Evolutionary conservation across 2,888 invertebrate genomes (phyloP).

Genomic region (Lepidocyrtinus sp.): DNA sequence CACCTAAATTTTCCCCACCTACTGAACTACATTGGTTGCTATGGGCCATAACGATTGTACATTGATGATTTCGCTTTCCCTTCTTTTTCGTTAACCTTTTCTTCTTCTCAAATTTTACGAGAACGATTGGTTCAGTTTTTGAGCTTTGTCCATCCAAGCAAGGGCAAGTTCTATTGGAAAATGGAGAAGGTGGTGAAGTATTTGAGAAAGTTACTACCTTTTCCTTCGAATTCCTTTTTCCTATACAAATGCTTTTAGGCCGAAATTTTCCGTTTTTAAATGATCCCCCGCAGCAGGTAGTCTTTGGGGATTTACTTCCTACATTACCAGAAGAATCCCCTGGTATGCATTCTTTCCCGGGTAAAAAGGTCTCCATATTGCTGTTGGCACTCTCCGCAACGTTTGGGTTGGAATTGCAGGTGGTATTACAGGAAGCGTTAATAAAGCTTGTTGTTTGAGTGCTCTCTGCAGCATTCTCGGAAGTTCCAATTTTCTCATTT

Average conservation of each 20-base stretch:
- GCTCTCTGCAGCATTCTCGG: not conserved
- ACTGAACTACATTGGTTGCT: slow-evolving; percentile 12
- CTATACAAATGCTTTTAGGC: slow-evolving; percentile 14
- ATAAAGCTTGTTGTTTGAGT: slow-evolving; percentile 19
- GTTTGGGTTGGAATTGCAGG: not conserved
- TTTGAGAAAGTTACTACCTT: slow-evolving; percentile 29
- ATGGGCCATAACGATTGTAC: slow-evolving; percentile 64
- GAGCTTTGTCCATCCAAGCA: slow-evolving; percentile 42
- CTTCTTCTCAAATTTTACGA: slow-evolving; percentile 67
- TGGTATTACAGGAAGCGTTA: not conserved
- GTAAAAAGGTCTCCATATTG: not conserved
- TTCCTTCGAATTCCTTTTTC: slow-evolving; percentile 10
- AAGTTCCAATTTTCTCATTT: not conserved
- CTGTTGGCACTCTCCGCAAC: slow-evolving; percentile 4
- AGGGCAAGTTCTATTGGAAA: slow-evolving; percentile 31
- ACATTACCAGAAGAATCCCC: not conserved
- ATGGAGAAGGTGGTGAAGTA: slow-evolving; percentile 52
- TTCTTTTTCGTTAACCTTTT: slow-evolving; percentile 38
- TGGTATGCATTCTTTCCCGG: not conserved
- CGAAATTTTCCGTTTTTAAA: not conserved
- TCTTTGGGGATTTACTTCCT: slow-evolving; percentile 16
- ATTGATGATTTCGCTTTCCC: slow-evolving; percentile 52
- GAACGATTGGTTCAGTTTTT: slow-evolving; percentile 64
- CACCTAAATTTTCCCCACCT: not conserved
- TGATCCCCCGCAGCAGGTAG: slow-evolving; percentile 29